phyloP scores from a whole-genome alignment of 2,888 invertebrate species.

The Pollenia griseotomentosa region DNA sequence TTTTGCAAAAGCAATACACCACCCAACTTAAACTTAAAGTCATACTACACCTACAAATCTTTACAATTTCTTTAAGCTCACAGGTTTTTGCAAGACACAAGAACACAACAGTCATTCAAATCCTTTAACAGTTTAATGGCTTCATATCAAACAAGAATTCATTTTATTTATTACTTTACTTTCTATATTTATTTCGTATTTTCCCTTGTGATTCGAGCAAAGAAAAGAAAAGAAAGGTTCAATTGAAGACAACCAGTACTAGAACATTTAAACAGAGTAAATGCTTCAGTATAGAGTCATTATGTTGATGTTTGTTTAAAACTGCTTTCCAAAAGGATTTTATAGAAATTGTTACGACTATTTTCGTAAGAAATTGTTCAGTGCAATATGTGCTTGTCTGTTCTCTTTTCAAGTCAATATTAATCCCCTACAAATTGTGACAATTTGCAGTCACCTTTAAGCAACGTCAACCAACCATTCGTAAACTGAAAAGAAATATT shows the following conservation, averaged over 20 bases:
- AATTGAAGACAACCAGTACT: not conserved
- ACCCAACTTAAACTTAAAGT: not conserved
- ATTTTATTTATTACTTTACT: conserved; percentile 39
- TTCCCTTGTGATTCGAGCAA: not conserved
- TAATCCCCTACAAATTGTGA: conserved; percentile 61
- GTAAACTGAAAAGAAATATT: not conserved
- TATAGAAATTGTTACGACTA: conserved; percentile 18
- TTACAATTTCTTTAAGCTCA: not conserved
- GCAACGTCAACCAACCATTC: not conserved
- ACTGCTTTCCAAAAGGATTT: conserved; percentile 30
- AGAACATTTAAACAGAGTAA: not conserved
- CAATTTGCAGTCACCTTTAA: conserved; percentile 56
- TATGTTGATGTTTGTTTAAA: conserved; percentile 7
- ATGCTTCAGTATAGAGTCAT: conserved; percentile 32
- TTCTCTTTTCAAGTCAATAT: conserved; percentile 12
- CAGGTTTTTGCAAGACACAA: not conserved
- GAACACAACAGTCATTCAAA: not conserved
- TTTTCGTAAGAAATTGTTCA: not conserved
- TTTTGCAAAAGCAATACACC: not conserved
- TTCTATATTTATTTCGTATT: not conserved
- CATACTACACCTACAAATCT: conserved; percentile 28
- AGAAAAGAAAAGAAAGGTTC: not conserved
- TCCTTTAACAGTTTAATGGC: conserved; percentile 23
- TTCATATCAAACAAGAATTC: conserved; percentile 23
- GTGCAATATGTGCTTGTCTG: not conserved